A percentile compares a stretch with the other conserved stretches of the same genome.
These are phyloP conservation scores for Brachycybe producta DNA, from an alignment of 2,888 invertebrate species.

Conservation along the genomic window DNA sequence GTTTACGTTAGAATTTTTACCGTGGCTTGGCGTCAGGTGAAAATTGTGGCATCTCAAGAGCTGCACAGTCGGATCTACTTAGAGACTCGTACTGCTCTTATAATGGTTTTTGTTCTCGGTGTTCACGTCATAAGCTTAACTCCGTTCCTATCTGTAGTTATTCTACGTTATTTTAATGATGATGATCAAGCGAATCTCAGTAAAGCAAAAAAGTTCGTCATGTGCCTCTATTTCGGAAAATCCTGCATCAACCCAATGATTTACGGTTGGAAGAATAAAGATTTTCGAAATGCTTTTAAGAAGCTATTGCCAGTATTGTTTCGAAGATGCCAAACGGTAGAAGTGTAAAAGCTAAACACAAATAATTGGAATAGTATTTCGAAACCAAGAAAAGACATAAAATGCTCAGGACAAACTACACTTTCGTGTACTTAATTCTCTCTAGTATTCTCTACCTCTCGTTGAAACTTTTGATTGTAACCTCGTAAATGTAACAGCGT, in stretches of 20 bases:
- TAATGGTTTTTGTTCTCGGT: constrained; percentile 23
- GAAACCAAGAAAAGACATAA: no score
- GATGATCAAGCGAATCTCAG: constrained; percentile 1
- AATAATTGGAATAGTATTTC: no score
- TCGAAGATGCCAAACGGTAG: constrained; percentile 1
- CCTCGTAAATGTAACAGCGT: no score
- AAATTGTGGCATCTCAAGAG: constrained; percentile 13
- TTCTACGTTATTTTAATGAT: constrained; percentile 21
- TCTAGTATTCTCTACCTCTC: no score
- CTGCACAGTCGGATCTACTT: constrained; percentile 24
- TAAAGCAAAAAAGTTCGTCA: constrained; percentile 21
- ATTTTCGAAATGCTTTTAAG: constrained; percentile 24
- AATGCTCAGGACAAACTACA: no score
- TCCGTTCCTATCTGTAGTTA: constrained; percentile 24
- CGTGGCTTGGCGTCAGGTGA: constrained; percentile 25
- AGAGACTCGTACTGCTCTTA: constrained; percentile 19
- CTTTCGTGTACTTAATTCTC: no score
- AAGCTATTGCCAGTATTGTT: background rate
- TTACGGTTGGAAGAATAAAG: constrained; percentile 26
- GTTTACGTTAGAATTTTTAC: constrained; percentile 25
- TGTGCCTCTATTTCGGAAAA: constrained; percentile 25
- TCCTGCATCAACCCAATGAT: constrained; percentile 27
- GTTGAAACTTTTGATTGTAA: no score
- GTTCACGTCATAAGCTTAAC: constrained; percentile 24
- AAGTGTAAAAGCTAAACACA: no score